Evolutionary conservation across 1,140 invertebrate genomes (phyloP), one percentile per base, ranked within the genome.

Genomic region (Tetramorium parvispinum): DNA sequence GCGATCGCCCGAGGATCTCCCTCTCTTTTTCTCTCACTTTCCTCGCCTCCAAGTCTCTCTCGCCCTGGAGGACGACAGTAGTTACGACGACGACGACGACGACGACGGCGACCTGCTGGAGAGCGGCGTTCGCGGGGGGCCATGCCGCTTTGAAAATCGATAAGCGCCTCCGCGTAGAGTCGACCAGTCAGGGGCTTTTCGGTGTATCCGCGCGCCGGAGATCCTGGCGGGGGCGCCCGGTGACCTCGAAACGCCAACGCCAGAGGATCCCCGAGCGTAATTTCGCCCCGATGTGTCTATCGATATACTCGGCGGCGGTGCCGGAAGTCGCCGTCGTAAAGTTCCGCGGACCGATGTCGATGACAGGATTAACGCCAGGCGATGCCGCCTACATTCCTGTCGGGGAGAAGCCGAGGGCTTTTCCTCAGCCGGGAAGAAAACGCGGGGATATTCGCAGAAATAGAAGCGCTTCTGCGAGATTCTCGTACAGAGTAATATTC

Each of bases 81-180:
- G 68, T 3, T 46, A 71, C 66, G 59, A 55, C 21, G 88, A 71
- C 49, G 79, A 51, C 85, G 73, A 87, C 55, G 70, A 46, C 65
- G 65, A 75, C 81, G 70, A 27, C 46, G 89, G 76, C 79, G 76
- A 83, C 88, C 77, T 79, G 61, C 75, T 81, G 70, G 89, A 85
- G 70, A 89, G 76, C 75, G 81, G 89, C 78, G 88, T 89, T 85
- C 77, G 85, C 89, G 88, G 89, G 89, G 63, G 37, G 70, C 88
- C 88, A 89, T 87, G 89, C 86, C 88, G 86, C 89, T 91, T 91
- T 91, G 89, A 91, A 91, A 91, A 91, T 91, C 89, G 89, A 91
- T 91, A 91, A 91, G 89, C 89, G 89, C 79, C 83, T 87, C 89
- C 81, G 71, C 87, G 89, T 90, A 90, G 77, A 81, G 89, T 91